Conservation (phyloP, 2,797 vertebrate species). For the Myotis findleyi region DNA sequence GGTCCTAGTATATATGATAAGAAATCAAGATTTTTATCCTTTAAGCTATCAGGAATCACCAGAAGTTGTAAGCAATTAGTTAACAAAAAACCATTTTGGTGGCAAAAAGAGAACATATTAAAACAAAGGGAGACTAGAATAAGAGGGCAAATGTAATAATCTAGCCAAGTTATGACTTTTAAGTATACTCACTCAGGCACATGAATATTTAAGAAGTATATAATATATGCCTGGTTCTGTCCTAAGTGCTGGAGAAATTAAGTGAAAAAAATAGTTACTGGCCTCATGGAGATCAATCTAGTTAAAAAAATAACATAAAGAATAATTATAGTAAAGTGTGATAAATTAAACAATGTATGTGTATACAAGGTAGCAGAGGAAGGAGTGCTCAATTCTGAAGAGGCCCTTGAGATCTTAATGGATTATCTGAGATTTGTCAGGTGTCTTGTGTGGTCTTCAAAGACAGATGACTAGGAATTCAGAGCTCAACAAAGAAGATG, state of each 20-base stretch:
- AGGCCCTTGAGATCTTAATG: not conserved
- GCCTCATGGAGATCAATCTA: not conserved
- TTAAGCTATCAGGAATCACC: not conserved
- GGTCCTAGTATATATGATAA: not conserved
- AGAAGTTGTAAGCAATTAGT: slow-evolving; percentile 14
- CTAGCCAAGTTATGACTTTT: not conserved
- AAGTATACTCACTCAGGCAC: slow-evolving; percentile 33
- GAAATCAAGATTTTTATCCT: slow-evolving; percentile 56
- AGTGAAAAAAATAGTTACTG: not conserved
- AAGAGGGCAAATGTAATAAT: not conserved
- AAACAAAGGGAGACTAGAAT: not conserved
- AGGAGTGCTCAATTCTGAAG: not conserved
- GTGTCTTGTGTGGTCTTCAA: not conserved
- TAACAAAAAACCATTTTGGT: slow-evolving; percentile 45
- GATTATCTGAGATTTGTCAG: not conserved
- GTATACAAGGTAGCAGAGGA: not conserved
- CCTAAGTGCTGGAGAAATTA: slow-evolving; percentile 32
- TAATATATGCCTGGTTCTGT: not conserved
- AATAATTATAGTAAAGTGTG: not conserved
- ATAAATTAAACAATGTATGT: slow-evolving; percentile 11
- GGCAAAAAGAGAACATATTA: not conserved
- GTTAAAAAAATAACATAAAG: slow-evolving; percentile 21
- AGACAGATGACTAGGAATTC: not conserved
- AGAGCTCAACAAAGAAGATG: not conserved
- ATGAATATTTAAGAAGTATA: slow-evolving; percentile 29